A percentile compares a stretch with the other conserved stretches of the same genome.
phyloP scores from a whole-genome alignment of 2,113 vertebrate species.

The Acanthochromis polyacanthus region DNA sequence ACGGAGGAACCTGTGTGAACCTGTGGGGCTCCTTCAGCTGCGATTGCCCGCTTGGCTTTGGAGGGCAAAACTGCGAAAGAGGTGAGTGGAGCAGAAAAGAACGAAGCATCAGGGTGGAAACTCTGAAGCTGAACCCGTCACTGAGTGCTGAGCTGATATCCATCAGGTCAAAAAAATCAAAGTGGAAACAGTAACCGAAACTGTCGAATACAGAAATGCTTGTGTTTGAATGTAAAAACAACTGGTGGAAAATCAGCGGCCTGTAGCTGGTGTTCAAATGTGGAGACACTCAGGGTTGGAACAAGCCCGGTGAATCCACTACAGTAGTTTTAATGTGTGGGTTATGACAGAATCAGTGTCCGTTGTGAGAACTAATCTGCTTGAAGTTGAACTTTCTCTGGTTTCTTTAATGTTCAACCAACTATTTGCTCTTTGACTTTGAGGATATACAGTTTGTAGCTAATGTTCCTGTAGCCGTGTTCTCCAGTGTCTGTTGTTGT shows the following conservation, averaged over 20 bases:
- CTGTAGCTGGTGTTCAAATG: not conserved
- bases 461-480: slow-evolving; percentile 36
- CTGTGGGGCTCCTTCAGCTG: slow-evolving; percentile 93
- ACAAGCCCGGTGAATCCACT: not conserved
- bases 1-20: slow-evolving; percentile 93
- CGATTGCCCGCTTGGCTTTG: slow-evolving; percentile 90
- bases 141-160: not conserved
- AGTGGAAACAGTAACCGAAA: not conserved
- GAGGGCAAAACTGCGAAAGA: slow-evolving; percentile 91
- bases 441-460: not conserved
- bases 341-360: not conserved
- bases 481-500: slow-evolving; percentile 59
- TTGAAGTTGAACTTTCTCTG: not conserved
- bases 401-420: not conserved
- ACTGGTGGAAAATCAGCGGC: not conserved
- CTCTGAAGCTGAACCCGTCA: not conserved
- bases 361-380: not conserved
- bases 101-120: not conserved
- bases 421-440: slow-evolving; percentile 10
- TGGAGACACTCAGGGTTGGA: not conserved
- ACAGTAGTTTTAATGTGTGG: not conserved
- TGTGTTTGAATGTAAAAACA: slow-evolving; percentile 12
- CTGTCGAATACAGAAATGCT: not conserved
- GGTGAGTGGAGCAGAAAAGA: slow-evolving; percentile 75
- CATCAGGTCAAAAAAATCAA: not conserved